These are phyloP conservation scores for Thysanoteuthis rhombus DNA, from an alignment of 2,888 invertebrate genomes.

Conservation along the genomic window DNA sequence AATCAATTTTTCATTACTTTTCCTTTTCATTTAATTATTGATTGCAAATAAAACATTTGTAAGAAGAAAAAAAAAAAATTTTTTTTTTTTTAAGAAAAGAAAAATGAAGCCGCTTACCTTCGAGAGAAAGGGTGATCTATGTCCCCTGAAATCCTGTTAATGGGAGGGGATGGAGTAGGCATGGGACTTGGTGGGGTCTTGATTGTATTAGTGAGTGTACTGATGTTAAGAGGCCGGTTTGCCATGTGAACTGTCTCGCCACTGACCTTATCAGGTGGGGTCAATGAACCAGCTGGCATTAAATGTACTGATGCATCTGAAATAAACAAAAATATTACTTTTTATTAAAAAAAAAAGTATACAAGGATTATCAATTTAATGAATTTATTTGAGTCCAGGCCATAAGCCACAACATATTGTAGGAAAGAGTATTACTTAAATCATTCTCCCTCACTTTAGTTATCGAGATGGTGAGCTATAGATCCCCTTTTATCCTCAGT, in stretches of 20 bases:
- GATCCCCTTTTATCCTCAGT: no score
- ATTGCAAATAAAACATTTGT: no score
- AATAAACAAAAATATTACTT: slow-evolving; percentile 30
- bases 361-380: neutral
- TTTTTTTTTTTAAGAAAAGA: neutral
- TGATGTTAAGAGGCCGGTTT: slow-evolving; percentile 59
- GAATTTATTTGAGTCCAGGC: neutral
- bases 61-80: neutral
- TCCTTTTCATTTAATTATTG: no score
- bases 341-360: neutral
- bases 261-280: slow-evolving; percentile 70
- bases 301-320: slow-evolving; percentile 54
- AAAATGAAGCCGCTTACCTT: neutral
- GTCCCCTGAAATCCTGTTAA: slow-evolving; percentile 38
- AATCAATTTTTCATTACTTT: no score
- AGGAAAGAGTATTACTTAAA: neutral
- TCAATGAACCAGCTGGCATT: slow-evolving; percentile 68
- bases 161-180: slow-evolving; percentile 69
- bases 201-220: slow-evolving; percentile 73
- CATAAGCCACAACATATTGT: neutral
- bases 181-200: slow-evolving; percentile 83
- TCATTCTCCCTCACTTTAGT: neutral
- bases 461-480: no score
- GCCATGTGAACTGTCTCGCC: slow-evolving; percentile 64
- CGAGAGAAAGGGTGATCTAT: slow-evolving; percentile 34